These are phyloP conservation scores for Dinoponera quadriceps DNA, from an alignment of 1,140 invertebrate genomes.

Conservation along the genomic window DNA sequence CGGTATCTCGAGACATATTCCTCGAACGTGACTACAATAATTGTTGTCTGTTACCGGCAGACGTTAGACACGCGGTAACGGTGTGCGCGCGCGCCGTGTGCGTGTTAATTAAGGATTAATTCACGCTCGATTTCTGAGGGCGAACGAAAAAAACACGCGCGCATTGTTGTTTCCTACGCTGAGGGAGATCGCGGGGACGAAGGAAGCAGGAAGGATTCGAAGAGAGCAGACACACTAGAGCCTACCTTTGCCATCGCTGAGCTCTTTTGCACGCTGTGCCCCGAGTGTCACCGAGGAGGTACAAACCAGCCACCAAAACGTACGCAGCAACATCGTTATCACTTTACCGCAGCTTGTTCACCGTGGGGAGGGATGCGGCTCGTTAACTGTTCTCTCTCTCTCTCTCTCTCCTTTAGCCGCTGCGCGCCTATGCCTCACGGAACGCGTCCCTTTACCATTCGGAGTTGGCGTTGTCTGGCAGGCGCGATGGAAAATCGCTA, in stretches of 20 bases:
- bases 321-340: conserved; percentile 79
- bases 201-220: not conserved
- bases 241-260: conserved; percentile 82
- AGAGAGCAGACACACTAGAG: conserved; percentile 18
- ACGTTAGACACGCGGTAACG: conserved; percentile 15
- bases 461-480: conserved; percentile 1
- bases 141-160: not conserved
- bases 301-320: conserved; percentile 82
- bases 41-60: conserved; percentile 39
- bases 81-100: not conserved
- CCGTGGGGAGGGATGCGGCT: conserved; percentile 12
- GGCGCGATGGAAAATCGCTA: not conserved
- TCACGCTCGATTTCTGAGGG: too few relatives aligned
- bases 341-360: conserved; percentile 49
- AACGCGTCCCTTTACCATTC: not conserved
- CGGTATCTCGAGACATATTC: conserved; percentile 55
- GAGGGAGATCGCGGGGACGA: too few relatives aligned
- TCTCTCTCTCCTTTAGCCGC: too few relatives aligned
- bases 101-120: conserved; percentile 18
- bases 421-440: not conserved
- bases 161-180: too few relatives aligned
- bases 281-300: conserved; percentile 80
- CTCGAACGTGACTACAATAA: conserved; percentile 65
- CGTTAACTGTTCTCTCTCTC: conserved; percentile 48
- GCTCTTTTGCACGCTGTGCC: conserved; percentile 80